Evolutionary conservation across 2,797 vertebrate species (phyloP).

Genomic region (Anas bahamensis): DNA sequence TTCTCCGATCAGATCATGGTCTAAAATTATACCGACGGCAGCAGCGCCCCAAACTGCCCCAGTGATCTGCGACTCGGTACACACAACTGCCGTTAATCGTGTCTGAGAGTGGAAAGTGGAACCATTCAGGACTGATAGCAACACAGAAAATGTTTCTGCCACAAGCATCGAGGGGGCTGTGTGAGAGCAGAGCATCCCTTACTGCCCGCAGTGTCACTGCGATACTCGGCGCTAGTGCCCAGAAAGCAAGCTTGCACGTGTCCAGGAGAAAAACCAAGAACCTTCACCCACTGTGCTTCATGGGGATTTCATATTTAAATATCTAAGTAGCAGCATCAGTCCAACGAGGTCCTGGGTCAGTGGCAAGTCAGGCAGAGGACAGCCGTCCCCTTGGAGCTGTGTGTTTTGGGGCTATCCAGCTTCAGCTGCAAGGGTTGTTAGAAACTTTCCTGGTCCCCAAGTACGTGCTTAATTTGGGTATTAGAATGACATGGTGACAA

Average conservation of each 20-base stretch:
- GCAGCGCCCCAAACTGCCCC: background rate
- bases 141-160: background rate
- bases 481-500: background rate
- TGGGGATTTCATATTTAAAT: background rate
- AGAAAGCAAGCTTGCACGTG: background rate
- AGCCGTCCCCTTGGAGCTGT: background rate
- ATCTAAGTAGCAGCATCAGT: background rate
- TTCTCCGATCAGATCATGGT: background rate
- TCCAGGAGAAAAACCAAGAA: background rate
- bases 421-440: background rate
- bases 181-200: background rate
- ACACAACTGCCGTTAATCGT: background rate
- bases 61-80: background rate
- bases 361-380: background rate
- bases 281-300: rapidly evolving
- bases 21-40: background rate
- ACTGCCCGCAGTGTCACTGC: background rate
- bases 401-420: background rate
- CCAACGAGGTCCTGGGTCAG: background rate
- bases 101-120: background rate
- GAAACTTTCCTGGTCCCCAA: background rate
- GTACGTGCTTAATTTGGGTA: background rate
- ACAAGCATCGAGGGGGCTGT: background rate
- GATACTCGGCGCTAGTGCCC: background rate
- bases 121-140: background rate